A percentile compares a stretch with the other conserved stretches of the same genome.
Evolutionary conservation across 2,797 vertebrate species (phyloP).

Genomic region (Ptychobarbus kaznakovi): DNA sequence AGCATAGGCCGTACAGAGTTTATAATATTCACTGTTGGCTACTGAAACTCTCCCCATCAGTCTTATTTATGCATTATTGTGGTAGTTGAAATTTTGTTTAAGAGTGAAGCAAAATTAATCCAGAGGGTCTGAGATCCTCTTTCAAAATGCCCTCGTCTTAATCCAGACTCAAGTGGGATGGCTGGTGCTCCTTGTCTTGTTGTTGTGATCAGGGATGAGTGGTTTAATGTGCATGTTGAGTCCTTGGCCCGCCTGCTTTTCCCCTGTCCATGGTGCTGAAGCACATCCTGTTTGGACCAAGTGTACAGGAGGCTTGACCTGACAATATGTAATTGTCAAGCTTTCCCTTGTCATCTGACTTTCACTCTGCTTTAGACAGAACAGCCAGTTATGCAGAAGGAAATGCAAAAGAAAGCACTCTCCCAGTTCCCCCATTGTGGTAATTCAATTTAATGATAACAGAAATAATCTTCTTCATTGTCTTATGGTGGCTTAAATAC

Average conservation of each 20-base stretch:
- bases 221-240: constrained; percentile 3
- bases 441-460: not conserved
- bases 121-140: not conserved
- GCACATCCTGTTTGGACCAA: constrained; percentile 12
- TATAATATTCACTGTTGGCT: not conserved
- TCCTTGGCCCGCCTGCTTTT: not conserved
- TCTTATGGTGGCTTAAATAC: not conserved
- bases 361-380: constrained; percentile 31
- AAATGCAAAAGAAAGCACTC: constrained; percentile 28
- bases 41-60: not conserved
- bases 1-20: not conserved
- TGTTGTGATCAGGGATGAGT: constrained; percentile 20
- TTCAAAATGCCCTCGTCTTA: not conserved
- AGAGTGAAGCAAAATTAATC: not conserved
- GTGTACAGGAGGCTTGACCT: constrained; percentile 61
- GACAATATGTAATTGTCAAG: constrained; percentile 64
- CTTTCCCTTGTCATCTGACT: constrained; percentile 26
- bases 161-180: constrained; percentile 6
- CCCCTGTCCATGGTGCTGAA: constrained; percentile 44
- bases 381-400: constrained; percentile 6
- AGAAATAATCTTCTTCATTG: not conserved
- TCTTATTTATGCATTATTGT: not conserved
- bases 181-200: not conserved
- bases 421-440: not conserved
- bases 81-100: not conserved